Base-by-base conservation (phyloP, 2,113 vertebrate genomes). In the Puntigrus tetrazona region DNA sequence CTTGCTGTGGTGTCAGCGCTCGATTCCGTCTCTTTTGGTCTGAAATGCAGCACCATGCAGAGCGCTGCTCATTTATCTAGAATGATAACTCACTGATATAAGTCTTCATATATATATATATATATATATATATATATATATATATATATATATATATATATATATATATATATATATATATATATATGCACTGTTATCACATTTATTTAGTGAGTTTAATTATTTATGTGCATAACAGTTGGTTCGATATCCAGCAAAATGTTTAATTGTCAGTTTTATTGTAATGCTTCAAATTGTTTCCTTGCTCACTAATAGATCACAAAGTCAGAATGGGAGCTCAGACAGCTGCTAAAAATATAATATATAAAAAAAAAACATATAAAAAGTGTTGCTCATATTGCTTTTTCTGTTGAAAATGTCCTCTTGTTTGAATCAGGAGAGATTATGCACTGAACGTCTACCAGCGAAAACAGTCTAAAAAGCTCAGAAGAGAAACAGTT, bases 41-140 rank as follows among this genome's bases (percentile, higher is more conserved):
- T 87, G 27, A 78, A 43, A 31, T 14, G 47, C 50, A 82, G 74
- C 63, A 10, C 72, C 75, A 80, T 3, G 13, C 76, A 77, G 81
- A 84, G 29, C 78, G 78, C 22, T 41, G 47, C 34, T 38, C 70
- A 47, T 69, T 67, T 69, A 76, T 70, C 36, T 50, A 36, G 34
- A 34, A 18, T 45, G 59, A 87, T 69, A 81, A 72, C 50, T 85
- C 65, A 61, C 25, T 80, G 13, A 0, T 25, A 0, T 25, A 34
- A 45, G 10, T 45, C 13, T 65, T 11, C 36, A 74, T 43, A 59
- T 55, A 83, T n/a, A n/a, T n/a, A n/a, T n/a, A n/a, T n/a, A n/a
- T n/a, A n/a, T n/a, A n/a, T n/a, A n/a, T n/a, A n/a, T n/a, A n/a
- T n/a, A n/a, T n/a, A n/a, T n/a, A n/a, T n/a, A n/a, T n/a, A n/a